Evolutionary conservation across 2,888 invertebrate species (phyloP).

Genomic region (Limnephilus lunatus): DNA sequence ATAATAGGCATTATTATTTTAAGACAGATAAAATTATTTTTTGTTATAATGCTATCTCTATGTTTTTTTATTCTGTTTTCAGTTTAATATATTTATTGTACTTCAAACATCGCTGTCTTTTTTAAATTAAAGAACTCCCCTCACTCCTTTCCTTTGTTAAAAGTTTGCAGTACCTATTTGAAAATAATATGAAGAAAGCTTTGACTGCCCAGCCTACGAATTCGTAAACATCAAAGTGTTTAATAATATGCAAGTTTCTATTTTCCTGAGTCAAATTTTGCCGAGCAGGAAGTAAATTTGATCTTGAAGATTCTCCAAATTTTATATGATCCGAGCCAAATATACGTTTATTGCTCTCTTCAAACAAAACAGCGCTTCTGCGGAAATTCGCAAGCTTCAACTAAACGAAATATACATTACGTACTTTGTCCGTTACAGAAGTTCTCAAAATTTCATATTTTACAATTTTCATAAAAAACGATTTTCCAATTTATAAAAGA

Average conservation of each 20-base stretch:
- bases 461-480: too few relatives aligned
- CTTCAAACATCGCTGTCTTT: too few relatives aligned
- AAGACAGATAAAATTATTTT: neutral
- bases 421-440: too few relatives aligned
- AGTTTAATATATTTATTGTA: too few relatives aligned
- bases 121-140: too few relatives aligned
- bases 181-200: neutral
- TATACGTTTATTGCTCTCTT: conserved; percentile 38
- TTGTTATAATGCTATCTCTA: too few relatives aligned
- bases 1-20: neutral
- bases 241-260: neutral
- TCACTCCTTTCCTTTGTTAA: too few relatives aligned
- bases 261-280: neutral
- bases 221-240: neutral
- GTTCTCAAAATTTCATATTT: too few relatives aligned
- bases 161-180: neutral
- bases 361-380: neutral
- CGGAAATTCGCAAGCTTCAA: neutral
- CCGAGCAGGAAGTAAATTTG: neutral
- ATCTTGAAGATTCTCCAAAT: conserved; percentile 14
- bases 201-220: neutral
- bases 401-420: conserved; percentile 8
- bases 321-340: conserved; percentile 13
- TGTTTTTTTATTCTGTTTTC: too few relatives aligned
- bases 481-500: too few relatives aligned